Evolutionary conservation across 2,113 vertebrate genomes (phyloP), one percentile per base, ranked within the genome.

Genomic region (Etheostoma spectabile): DNA sequence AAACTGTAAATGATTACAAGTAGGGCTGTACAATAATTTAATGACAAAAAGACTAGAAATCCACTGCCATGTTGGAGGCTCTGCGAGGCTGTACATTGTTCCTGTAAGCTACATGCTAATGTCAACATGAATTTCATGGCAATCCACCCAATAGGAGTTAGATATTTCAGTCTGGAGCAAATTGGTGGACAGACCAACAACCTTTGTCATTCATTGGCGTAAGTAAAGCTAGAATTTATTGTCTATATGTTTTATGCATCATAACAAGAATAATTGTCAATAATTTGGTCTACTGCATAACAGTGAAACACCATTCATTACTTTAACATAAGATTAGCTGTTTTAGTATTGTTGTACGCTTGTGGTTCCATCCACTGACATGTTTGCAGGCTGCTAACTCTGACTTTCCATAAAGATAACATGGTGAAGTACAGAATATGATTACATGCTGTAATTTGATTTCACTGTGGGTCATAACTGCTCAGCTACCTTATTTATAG

Each of bases 401-500:
- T 80, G 71, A 92, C 75, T 79, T 82, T 73, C 27, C 51, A 75
- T 63, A 77, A 71, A 46, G 65, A 74, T 46, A 81, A 84, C 73
- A 60, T 75, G 60, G 22, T 56, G 15, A 82, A 86, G 64, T 38
- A 69, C 57, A 72, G 53, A 56, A 56, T 62, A 62, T 76, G 61
- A 86, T 80, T 77, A 71, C 46, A 87, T 62, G 49, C 27, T 68
- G 79, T 81, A 74, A 91, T 83, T 77, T 76, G 60, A 82, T 86
- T 80, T 46, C 48, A 63, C 55, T 33, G 48, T 60, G 77, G 63
- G 42, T 88, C 80, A 66, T 86, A 80, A 51, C 62, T 63, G 55
- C 64, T 83, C 87, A 87, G 88, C 78, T 27, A 15, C 27, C 76
- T 89, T 92, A 92, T 87, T 84, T 88, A 85, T 91, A 90, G 61